Evolutionary conservation across 2,113 vertebrate genomes (phyloP).

Genomic region (Promerops cafer): DNA sequence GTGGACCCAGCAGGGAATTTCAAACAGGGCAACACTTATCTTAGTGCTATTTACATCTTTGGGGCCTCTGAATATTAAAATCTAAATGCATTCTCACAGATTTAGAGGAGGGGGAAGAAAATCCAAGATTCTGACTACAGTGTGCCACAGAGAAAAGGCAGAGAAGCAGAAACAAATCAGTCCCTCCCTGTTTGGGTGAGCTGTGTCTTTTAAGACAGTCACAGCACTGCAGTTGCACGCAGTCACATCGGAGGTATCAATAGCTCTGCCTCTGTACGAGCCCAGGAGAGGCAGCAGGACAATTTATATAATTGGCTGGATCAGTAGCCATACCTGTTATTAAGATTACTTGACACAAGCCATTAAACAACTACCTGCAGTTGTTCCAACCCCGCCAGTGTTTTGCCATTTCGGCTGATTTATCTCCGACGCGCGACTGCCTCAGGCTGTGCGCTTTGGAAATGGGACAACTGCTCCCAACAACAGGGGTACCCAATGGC

Average conservation of each 20-base stretch:
- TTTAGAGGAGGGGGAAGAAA: background rate
- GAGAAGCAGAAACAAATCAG: background rate
- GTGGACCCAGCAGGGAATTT: background rate
- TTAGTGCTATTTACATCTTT: background rate
- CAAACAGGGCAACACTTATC: background rate
- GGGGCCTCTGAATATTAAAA: background rate
- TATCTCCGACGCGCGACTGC: background rate
- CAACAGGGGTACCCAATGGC: background rate
- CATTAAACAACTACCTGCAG: conserved; percentile 31
- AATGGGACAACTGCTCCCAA: background rate
- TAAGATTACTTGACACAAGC: conserved; percentile 16
- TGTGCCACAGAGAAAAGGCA: background rate
- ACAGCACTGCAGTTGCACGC: background rate
- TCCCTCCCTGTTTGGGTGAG: background rate
- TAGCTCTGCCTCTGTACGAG: background rate
- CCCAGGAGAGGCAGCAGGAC: background rate
- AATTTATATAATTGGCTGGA: conserved; percentile 16
- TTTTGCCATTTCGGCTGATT: background rate
- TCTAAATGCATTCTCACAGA: background rate
- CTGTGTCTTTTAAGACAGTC: background rate
- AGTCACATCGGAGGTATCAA: background rate
- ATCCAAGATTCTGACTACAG: background rate
- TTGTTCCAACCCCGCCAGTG: background rate
- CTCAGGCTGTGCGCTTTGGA: background rate
- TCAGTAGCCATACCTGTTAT: conserved; percentile 27